Evolutionary conservation across 1,140 invertebrate genomes (phyloP).

Genomic region (Drosophila leontia): DNA sequence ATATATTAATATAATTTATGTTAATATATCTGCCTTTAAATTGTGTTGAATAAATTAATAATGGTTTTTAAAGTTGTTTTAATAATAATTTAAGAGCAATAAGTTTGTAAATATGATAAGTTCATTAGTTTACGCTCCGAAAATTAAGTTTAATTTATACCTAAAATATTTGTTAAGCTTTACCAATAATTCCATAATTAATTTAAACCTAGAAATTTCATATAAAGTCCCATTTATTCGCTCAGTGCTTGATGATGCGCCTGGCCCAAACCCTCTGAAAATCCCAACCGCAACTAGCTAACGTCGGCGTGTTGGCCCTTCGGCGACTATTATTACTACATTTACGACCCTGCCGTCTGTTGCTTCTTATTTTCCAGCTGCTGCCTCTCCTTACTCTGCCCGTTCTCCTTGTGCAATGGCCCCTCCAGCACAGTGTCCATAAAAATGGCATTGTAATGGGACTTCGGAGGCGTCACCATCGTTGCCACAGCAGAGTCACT

Average conservation of each 20-base stretch:
- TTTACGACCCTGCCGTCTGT: slow-evolving; percentile 64
- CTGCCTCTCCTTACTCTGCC: slow-evolving; percentile 22
- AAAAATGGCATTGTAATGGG: slow-evolving; percentile 64
- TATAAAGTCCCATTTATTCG: not conserved
- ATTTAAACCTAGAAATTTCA: too few species aligned
- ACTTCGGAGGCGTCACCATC: slow-evolving; percentile 43
- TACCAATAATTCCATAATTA: not conserved
- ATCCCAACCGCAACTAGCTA: slow-evolving; percentile 38
- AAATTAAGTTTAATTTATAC: not conserved
- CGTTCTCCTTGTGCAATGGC: slow-evolving; percentile 1
- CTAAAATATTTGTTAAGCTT: not conserved
- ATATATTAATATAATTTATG: too few species aligned
- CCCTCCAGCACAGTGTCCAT: slow-evolving; percentile 34
- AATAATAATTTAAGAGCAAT: too few species aligned
- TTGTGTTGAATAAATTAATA: not conserved
- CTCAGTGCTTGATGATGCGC: slow-evolving; percentile 28
- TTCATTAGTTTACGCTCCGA: not conserved
- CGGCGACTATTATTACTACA: slow-evolving; percentile 74
- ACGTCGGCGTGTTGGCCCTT: slow-evolving; percentile 47
- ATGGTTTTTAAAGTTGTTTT: not conserved
- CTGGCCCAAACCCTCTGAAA: slow-evolving; percentile 9
- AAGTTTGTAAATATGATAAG: not conserved
- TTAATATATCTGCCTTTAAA: not conserved
- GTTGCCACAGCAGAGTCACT: slow-evolving; percentile 52
- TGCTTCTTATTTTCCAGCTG: slow-evolving; percentile 37